phyloP scores from a whole-genome alignment of 2,888 invertebrate species.

The Phlogophora meticulosa region DNA sequence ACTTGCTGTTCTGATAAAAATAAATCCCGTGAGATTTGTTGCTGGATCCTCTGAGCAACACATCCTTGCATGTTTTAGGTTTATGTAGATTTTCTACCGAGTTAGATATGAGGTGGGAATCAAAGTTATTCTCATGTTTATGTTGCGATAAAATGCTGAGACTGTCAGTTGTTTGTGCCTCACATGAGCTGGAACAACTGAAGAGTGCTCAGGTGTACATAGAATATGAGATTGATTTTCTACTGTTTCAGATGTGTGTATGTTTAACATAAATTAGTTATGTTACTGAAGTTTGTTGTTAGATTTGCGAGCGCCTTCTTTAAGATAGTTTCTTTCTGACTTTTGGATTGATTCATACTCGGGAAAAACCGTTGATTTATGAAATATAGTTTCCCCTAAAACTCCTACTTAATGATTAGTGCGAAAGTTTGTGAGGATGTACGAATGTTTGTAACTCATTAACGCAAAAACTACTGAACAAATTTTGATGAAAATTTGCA shows the following conservation, averaged over 20 bases:
- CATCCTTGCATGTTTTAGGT: conserved; percentile 65
- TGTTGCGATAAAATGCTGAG: conserved; percentile 32
- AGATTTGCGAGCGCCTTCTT: neutral
- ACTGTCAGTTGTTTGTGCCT: conserved; percentile 6
- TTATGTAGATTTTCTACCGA: conserved; percentile 55
- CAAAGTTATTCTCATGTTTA: conserved; percentile 51
- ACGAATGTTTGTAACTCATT: too few relatives aligned
- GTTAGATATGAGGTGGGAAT: conserved; percentile 53
- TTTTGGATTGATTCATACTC: neutral
- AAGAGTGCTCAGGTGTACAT: conserved; percentile 8
- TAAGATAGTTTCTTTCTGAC: neutral
- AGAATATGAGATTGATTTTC: conserved; percentile 7
- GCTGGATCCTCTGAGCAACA: conserved; percentile 64
- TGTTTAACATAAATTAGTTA: neutral
- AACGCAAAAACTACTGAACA: too few relatives aligned
- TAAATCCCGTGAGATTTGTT: conserved; percentile 78
- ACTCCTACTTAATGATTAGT: too few relatives aligned
- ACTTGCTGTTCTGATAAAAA: conserved; percentile 77
- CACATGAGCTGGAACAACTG: conserved; percentile 4
- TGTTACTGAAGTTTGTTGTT: too few relatives aligned
- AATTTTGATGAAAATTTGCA: neutral
- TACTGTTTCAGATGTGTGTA: neutral
- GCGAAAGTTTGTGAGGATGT: too few relatives aligned
- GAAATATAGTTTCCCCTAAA: neutral
- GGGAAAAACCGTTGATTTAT: neutral